phyloP scores from a whole-genome alignment of 2,888 invertebrate species.

The Troilus luridus region DNA sequence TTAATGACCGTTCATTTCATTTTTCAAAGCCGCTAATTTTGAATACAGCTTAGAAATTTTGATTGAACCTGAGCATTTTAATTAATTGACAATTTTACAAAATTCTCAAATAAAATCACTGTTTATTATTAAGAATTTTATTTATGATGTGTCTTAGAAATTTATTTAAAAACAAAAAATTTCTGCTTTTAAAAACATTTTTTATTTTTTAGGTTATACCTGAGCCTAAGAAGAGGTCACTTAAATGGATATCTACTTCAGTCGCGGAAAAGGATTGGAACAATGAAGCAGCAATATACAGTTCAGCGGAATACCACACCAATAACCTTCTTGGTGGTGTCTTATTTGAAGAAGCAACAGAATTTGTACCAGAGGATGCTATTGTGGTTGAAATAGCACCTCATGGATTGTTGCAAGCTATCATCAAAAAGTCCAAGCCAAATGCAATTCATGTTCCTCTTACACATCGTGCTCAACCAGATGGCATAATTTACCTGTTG shows the following conservation, averaged over 20 bases:
- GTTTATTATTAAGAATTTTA: not conserved
- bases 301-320: no score
- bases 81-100: no score
- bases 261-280: conserved; percentile 71
- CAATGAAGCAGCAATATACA: no score
- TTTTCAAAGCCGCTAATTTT: no score
- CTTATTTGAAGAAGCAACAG: no score
- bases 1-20: no score
- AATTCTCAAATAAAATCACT: not conserved
- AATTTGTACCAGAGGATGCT: no score
- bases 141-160: not conserved
- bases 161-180: not conserved
- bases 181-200: not conserved
- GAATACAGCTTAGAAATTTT: no score
- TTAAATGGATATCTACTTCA: conserved; percentile 78
- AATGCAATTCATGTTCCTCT: conserved; percentile 56
- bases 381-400: conserved; percentile 70
- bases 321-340: no score
- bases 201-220: conserved; percentile 69
- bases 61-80: no score
- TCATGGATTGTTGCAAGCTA: conserved; percentile 89
- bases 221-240: conserved; percentile 72
- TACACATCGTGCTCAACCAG: not conserved
- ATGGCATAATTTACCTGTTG: no score
- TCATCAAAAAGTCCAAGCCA: conserved; percentile 82